phyloP scores from a whole-genome alignment of 1,140 invertebrate genomes.

The Nomia melanderi region DNA sequence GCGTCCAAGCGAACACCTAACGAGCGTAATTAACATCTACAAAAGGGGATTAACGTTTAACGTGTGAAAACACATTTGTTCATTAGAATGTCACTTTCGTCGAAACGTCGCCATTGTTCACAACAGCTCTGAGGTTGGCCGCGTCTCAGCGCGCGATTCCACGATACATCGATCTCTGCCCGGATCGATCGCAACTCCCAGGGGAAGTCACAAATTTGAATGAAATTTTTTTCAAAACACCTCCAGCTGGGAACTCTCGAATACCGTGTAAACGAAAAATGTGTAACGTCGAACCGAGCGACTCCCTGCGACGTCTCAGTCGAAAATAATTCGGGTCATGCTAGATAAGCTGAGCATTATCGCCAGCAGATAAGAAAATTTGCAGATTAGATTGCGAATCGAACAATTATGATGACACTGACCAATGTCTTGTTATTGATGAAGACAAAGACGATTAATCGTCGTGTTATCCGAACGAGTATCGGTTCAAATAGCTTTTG shows the following conservation, averaged over 20 bases:
- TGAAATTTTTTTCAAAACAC: not conserved
- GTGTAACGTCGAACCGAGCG: not conserved
- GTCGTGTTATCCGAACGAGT: too few species aligned
- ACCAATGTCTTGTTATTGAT: too few species aligned
- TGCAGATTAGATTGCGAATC: not conserved
- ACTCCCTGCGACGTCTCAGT: not conserved
- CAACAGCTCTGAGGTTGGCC: slow-evolving; percentile 72
- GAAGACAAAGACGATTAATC: too few species aligned
- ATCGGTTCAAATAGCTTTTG: too few species aligned
- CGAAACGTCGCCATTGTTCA: slow-evolving; percentile 77
- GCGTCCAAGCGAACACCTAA: slow-evolving; percentile 44
- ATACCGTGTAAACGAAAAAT: not conserved
- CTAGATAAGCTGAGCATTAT: not conserved
- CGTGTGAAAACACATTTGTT: slow-evolving; percentile 69
- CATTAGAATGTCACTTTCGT: slow-evolving; percentile 72
- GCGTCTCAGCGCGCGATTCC: slow-evolving; percentile 18
- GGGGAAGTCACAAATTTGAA: not conserved
- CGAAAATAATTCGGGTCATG: not conserved
- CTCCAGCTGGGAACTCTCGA: not conserved
- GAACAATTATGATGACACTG: too few species aligned
- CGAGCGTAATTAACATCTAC: slow-evolving; percentile 62
- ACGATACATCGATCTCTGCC: slow-evolving; percentile 45
- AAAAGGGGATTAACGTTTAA: slow-evolving; percentile 51
- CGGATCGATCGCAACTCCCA: not conserved
- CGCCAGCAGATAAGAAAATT: not conserved